A percentile compares a stretch with the other conserved stretches of the same genome.
These are phyloP conservation scores for Drosophila fungiperda DNA, from an alignment of 2,888 invertebrate genomes.

Conservation along the genomic window DNA sequence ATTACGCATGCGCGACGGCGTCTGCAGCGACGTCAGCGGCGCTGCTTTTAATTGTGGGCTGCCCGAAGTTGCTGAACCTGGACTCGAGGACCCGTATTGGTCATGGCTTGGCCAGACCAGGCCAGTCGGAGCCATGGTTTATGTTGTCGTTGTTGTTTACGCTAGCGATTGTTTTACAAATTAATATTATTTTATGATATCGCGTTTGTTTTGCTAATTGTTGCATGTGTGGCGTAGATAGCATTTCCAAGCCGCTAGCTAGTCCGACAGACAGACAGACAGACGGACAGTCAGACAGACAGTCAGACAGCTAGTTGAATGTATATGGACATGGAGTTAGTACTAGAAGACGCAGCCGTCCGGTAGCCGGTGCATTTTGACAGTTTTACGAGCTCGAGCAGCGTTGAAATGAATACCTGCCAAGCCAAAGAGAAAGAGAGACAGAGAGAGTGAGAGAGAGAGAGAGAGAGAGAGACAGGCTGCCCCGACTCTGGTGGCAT, in stretches of 20 bases:
- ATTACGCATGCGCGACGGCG: constrained; percentile 83
- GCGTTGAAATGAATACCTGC: constrained; percentile 79
- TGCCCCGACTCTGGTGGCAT: constrained; percentile 14
- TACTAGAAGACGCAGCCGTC: constrained; percentile 41
- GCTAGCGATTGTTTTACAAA: constrained; percentile 80
- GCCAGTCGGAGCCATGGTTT: constrained; percentile 3
- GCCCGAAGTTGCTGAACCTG: constrained; percentile 32
- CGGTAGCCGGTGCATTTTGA: constrained; percentile 80
- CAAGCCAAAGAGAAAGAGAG: constrained; percentile 9
- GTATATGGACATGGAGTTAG: constrained; percentile 31
- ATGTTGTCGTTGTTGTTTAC: constrained; percentile 75
- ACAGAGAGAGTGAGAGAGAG: neutral
- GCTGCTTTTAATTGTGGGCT: constrained; percentile 74
- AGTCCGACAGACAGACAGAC: constrained; percentile 9
- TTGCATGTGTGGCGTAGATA: constrained; percentile 81
- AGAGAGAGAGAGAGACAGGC: neutral
- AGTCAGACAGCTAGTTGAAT: constrained; percentile 31
- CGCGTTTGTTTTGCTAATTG: constrained; percentile 81
- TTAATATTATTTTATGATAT: constrained; percentile 82
- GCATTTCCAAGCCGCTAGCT: constrained; percentile 67
- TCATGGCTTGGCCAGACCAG: neutral
- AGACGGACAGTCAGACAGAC: constrained; percentile 2
- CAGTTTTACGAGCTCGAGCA: constrained; percentile 79
- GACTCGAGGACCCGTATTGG: constrained; percentile 40
- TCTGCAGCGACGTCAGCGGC: constrained; percentile 47